These are phyloP conservation scores for Fringilla coelebs DNA, from an alignment of 2,797 vertebrate genomes.

Conservation along the genomic window DNA sequence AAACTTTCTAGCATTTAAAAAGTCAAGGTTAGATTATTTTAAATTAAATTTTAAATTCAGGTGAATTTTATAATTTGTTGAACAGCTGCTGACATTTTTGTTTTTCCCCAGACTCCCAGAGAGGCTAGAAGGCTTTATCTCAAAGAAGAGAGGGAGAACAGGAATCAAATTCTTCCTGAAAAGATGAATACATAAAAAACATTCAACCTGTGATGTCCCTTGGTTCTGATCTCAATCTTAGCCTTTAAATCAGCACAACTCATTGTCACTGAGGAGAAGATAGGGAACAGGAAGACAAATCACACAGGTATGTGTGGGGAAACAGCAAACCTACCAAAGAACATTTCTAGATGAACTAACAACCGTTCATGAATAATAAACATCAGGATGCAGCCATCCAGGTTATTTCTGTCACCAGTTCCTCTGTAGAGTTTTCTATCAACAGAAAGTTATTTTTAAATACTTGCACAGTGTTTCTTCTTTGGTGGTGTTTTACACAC, in stretches of 20 bases:
- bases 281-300: neutral
- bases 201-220: neutral
- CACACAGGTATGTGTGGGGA: neutral
- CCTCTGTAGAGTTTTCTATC: neutral
- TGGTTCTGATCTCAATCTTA: neutral
- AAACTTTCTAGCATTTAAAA: slow-evolving; percentile 16
- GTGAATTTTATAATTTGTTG: slow-evolving; percentile 40
- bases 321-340: neutral
- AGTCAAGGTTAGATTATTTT: slow-evolving; percentile 40
- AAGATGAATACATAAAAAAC: neutral
- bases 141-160: neutral
- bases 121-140: neutral
- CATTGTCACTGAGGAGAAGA: neutral
- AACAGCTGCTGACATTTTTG: slow-evolving; percentile 38
- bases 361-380: neutral
- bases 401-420: neutral
- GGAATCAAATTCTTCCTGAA: neutral
- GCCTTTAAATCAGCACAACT: neutral
- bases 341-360: neutral
- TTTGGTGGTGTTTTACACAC: neutral
- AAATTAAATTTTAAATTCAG: slow-evolving; percentile 47
- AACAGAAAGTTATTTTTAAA: neutral
- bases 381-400: neutral
- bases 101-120: neutral
- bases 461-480: neutral